A percentile compares a stretch with the other conserved stretches of the same genome.
Evolutionary conservation across 1,140 invertebrate genomes (phyloP).

Genomic region (Zelostemma sp.): DNA sequence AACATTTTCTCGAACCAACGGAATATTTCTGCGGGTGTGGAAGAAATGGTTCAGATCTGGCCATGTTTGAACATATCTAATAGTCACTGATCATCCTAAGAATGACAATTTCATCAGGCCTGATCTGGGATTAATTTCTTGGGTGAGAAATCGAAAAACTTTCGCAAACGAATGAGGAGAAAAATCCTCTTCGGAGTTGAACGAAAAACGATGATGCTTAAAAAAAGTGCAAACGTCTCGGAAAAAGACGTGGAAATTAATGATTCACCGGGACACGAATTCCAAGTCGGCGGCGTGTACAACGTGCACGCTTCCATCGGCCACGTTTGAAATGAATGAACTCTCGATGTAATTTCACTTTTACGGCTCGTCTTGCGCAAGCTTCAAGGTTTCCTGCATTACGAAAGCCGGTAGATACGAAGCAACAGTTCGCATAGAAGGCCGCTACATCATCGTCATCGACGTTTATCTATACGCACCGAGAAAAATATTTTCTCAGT

Average conservation of each 20-base stretch:
- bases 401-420: constrained; percentile 64
- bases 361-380: constrained; percentile 64
- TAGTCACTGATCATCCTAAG: too few relatives aligned
- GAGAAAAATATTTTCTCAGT: constrained; percentile 17
- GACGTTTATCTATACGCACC: constrained; percentile 32
- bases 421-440: constrained; percentile 47
- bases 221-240: not conserved
- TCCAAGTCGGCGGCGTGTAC: constrained; percentile 26
- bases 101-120: too few relatives aligned
- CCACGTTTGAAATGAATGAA: constrained; percentile 64
- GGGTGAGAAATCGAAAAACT: too few relatives aligned
- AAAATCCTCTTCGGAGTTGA: too few relatives aligned
- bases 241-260: constrained; percentile 41
- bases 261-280: constrained; percentile 37
- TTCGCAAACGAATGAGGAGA: too few relatives aligned
- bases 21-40: too few relatives aligned
- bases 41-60: too few relatives aligned
- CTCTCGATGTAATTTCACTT: constrained; percentile 67
- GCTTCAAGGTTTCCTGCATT: constrained; percentile 68
- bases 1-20: too few relatives aligned
- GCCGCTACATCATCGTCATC: constrained; percentile 41
- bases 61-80: too few relatives aligned
- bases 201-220: too few relatives aligned
- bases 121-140: too few relatives aligned
- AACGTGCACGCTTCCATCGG: constrained; percentile 26